Base-by-base conservation (phyloP, 2,888 invertebrate species). In the Incurvaria masculella region DNA sequence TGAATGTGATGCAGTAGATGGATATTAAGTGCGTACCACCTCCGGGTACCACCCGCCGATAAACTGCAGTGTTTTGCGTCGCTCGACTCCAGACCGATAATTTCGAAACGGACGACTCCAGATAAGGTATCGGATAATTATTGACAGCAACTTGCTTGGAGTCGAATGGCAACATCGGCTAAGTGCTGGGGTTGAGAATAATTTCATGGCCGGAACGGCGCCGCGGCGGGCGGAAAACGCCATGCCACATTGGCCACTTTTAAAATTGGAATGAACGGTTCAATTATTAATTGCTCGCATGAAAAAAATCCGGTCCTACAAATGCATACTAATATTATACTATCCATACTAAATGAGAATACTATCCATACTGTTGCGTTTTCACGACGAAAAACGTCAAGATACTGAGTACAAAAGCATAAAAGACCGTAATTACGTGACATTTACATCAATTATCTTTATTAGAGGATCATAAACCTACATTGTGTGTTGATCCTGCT, bases 401-500 rank as follows among this genome's bases (percentile, higher is more conserved):
- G 5, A 20, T 43, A 20, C 20, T 19, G 21, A 20, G 21, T 21
- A 43, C 21, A 21, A 21, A 43, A 21, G 20, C 19, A 43, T 43
- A 19, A 21, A 43, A 43, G 19, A 43, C 4, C 16, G 5, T 21
- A 20, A 18, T 43, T 4, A 2, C 21, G 16, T 16, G 20, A 21
- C 21, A 20, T 21, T 6, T 18, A 14, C 4, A 18, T 43, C 8
- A 21, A 21, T 43, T 43, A 19, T 21, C 20, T 21, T 43, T 20
- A 20, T 21, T 4, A 14, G 21, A 44, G 21, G 57, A 58, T 51
- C n/a, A n/a, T n/a, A n/a, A n/a, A n/a, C n/a, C n/a, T n/a, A n/a
- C n/a, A n/a, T 54, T 50, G 59, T 62, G 68, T 68, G 66, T 72
- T 72, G 70, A 72, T 74, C 72, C 72, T 57, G 65, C 64, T 70